These are phyloP conservation scores for Parnassius apollo DNA, from an alignment of 2,888 invertebrate species.

Conservation along the genomic window DNA sequence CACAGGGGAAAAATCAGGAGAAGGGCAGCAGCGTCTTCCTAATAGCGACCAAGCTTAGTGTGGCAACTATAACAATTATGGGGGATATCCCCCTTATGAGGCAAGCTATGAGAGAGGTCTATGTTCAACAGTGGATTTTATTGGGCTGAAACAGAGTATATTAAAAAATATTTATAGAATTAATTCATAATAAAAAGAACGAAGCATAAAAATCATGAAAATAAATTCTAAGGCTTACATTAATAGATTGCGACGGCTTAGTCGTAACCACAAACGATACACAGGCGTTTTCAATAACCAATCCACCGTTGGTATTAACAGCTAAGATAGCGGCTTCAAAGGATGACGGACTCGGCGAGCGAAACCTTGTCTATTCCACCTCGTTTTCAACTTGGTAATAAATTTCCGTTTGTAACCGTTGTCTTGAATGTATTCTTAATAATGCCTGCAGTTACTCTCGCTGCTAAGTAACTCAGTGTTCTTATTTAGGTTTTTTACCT, in stretches of 20 bases:
- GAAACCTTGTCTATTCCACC: conserved; percentile 12
- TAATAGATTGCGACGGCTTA: neutral
- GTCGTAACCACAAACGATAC: conserved; percentile 3
- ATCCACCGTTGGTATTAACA: neutral
- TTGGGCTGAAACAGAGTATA: no score
- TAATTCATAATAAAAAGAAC: no score
- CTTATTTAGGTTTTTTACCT: conserved; percentile 4
- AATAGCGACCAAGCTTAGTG: no score
- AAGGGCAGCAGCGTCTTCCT: no score
- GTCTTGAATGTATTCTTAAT: conserved; percentile 10
- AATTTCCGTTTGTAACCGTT: conserved; percentile 1
- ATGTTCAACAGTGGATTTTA: no score
- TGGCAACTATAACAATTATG: no score
- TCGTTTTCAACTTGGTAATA: conserved; percentile 10
- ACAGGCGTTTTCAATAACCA: conserved; percentile 6
- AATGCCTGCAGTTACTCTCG: conserved; percentile 16
- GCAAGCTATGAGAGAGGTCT: no score
- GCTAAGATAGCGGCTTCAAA: conserved; percentile 7
- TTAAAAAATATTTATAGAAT: no score
- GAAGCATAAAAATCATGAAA: neutral
- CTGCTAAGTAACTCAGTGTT: conserved; percentile 10
- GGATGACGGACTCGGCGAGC: conserved; percentile 5
- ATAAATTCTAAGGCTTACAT: neutral
- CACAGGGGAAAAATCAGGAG: no score
- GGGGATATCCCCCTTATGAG: no score